A percentile compares a stretch with the other conserved stretches of the same genome.
phyloP scores from a whole-genome alignment of 1,140 invertebrate genomes.

The Drosophila obscura region DNA sequence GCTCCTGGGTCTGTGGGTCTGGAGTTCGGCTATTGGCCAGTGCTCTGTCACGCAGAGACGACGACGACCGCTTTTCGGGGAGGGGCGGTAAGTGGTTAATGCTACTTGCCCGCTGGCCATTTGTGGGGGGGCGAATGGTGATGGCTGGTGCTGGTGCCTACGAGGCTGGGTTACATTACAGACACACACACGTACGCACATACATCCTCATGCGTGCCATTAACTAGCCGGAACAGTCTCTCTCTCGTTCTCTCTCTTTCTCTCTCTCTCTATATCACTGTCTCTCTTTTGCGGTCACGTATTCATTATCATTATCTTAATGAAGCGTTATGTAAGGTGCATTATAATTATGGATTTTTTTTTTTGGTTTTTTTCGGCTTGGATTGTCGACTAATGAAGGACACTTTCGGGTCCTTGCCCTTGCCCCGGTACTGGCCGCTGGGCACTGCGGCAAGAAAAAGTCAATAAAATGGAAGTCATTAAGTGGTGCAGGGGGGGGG shows the following conservation, averaged over 20 bases:
- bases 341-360: conserved; percentile 81
- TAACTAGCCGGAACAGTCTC: conserved; percentile 59
- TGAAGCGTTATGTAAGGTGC: conserved; percentile 81
- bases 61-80: conserved; percentile 13
- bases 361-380: conserved; percentile 15
- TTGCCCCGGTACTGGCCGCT: conserved; percentile 6
- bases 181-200: background rate
- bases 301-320: conserved; percentile 82
- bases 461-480: conserved; percentile 77
- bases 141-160: background rate
- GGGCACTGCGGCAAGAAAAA: conserved; percentile 32
- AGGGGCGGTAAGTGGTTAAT: conserved; percentile 76
- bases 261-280: conserved; percentile 6
- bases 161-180: conserved; percentile 37
- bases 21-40: too few relatives aligned
- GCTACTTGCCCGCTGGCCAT: conserved; percentile 74
- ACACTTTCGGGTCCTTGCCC: conserved; percentile 47
- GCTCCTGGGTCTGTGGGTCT: conserved; percentile 7
- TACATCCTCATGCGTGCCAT: conserved; percentile 73
- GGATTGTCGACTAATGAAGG: conserved; percentile 60
- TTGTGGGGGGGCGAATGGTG: conserved; percentile 28
- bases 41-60: conserved; percentile 25
- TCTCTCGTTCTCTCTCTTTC: background rate
- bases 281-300: conserved; percentile 62
- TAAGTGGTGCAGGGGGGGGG: conserved; percentile 32